Base-by-base conservation (phyloP, 2,888 invertebrate genomes). In the Drosophila nr. perissopoda region DNA sequence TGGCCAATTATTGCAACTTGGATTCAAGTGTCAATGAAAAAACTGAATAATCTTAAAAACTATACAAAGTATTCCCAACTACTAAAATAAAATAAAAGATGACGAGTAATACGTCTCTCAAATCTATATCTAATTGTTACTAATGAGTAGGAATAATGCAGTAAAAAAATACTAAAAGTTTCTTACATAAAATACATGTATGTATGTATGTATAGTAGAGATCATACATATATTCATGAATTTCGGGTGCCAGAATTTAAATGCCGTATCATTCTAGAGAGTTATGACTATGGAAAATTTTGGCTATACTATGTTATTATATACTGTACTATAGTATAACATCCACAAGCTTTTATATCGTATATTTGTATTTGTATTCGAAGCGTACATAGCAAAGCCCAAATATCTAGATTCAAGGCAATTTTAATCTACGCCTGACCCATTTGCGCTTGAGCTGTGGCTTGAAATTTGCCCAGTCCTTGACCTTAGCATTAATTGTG, bases 391-490 rank as follows among this genome's bases (percentile, higher is more conserved):
- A 7, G 42, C 6, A 31, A 64, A 63, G 56, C 48, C 56, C 27
- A 21, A 36, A 18, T 34, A 46, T 65, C 53, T 54, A 59, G 25
- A 31, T 42, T 61, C 48, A 56, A 59, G 53, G 70, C n/a, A 29
- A 71, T 51, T 66, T 56, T 34, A 61, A 79, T 79, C 69, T 70
- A 59, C 25, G 49, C 58, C 63, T 74, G 77, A 80, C 74, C 86
- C 77, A 85, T 82, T 83, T 83, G 74, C 60, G 72, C 36, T 52
- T 70, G 29, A 65, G 42, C 57, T 69, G 56, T 54, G 40, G 27
- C 48, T 61, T 42, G 36, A 68, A 66, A 53, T 68, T 59, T 69
- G 25, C 42, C 49, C 74, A 88, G 86, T 77, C 88, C 89, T 83
- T 88, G 83, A 83, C 89, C 83, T 80, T 69, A 70, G 57, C 58